Evolutionary conservation across 2,888 invertebrate species (phyloP).

Genomic region (Tachystola acroxantha): DNA sequence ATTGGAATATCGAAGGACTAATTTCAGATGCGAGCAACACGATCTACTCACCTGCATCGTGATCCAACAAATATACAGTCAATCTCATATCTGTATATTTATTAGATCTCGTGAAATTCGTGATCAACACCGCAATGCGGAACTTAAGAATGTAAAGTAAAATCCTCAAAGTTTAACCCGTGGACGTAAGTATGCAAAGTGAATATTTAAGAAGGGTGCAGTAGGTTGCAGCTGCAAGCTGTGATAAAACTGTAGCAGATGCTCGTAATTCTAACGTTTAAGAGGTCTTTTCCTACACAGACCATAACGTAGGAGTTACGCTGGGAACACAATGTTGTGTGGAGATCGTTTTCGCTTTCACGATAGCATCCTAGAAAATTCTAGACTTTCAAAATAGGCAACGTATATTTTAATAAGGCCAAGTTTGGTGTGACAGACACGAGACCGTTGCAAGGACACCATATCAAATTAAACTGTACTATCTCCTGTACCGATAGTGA

Average conservation of each 20-base stretch:
- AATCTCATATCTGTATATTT: no score
- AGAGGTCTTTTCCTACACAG: slow-evolving; percentile 20
- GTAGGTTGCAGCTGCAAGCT: slow-evolving; percentile 44
- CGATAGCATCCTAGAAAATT: no score
- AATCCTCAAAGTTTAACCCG: slow-evolving; percentile 40
- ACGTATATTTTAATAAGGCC: no score
- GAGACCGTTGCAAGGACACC: no score
- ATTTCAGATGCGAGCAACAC: no score
- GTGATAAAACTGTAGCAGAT: slow-evolving; percentile 53
- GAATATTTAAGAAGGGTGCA: slow-evolving; percentile 48
- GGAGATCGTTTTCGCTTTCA: neutral
- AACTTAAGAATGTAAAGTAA: slow-evolving; percentile 31
- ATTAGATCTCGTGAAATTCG: neutral
- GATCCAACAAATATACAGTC: no score
- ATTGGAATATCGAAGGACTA: no score
- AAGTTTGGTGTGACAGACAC: no score
- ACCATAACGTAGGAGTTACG: neutral
- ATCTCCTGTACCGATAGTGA: no score
- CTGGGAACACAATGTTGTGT: neutral
- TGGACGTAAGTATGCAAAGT: slow-evolving; percentile 54
- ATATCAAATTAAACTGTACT: no score
- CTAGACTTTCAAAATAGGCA: no score
- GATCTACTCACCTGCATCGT: no score
- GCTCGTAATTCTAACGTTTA: slow-evolving; percentile 51
- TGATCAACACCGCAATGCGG: slow-evolving; percentile 10